Evolutionary conservation across 2,888 invertebrate genomes (phyloP).

Genomic region (Willowsia nigromaculata): DNA sequence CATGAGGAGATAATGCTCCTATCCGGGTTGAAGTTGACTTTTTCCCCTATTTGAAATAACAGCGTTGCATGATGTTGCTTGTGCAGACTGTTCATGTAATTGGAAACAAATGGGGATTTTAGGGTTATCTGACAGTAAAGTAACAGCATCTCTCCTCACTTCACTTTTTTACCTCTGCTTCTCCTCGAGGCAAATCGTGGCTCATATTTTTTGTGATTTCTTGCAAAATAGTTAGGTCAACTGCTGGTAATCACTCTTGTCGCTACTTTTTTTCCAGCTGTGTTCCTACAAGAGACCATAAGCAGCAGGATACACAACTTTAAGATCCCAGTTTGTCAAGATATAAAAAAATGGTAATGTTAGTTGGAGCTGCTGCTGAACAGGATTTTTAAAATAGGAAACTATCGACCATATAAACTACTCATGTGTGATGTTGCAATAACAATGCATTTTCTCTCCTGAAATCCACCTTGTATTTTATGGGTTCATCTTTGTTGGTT

Average conservation of each 20-base stretch:
- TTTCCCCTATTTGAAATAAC: not conserved
- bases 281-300: slow-evolving; percentile 21
- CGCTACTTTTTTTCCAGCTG: slow-evolving; percentile 64
- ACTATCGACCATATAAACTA: not conserved
- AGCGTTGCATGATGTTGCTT: not conserved
- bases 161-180: slow-evolving; percentile 27
- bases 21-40: slow-evolving; percentile 70
- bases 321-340: not conserved
- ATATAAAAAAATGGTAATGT: not conserved
- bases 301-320: not conserved
- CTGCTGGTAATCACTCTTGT: slow-evolving; percentile 52
- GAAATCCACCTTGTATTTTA: not conserved
- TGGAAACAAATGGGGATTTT: slow-evolving; percentile 63
- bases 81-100: not conserved
- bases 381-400: slow-evolving; percentile 8
- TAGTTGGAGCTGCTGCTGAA: not conserved
- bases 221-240: slow-evolving; percentile 68
- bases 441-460: not conserved
- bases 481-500: slow-evolving; percentile 21
- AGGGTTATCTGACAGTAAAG: slow-evolving; percentile 61
- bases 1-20: slow-evolving; percentile 32
- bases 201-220: slow-evolving; percentile 37
- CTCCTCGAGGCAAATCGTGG: slow-evolving; percentile 68
- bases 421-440: not conserved
- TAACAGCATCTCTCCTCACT: slow-evolving; percentile 33